Percentiles rank a stretch among this genome's conserved stretches.
These are phyloP conservation scores for Centrocercus urophasianus DNA, from an alignment of 2,113 vertebrate genomes.

Conservation along the genomic window DNA sequence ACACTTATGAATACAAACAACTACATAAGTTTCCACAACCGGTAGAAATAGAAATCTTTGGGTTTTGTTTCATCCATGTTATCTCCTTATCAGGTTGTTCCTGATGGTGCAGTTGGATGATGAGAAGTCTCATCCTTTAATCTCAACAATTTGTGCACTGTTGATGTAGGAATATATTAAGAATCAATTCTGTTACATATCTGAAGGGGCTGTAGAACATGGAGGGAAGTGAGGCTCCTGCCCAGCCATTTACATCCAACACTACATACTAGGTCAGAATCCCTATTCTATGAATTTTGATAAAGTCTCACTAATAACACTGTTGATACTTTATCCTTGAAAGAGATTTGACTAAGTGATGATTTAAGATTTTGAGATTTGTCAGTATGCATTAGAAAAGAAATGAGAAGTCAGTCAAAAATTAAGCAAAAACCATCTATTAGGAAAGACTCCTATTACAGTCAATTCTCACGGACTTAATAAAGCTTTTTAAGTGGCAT, in stretches of 20 bases:
- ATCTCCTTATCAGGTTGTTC: neutral
- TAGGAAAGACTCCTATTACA: neutral
- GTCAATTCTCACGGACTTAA: neutral
- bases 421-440: neutral
- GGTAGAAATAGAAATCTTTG: neutral
- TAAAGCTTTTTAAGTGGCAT: neutral
- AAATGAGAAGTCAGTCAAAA: neutral
- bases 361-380: neutral
- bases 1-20: neutral
- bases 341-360: neutral
- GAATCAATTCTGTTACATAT: fast-evolving
- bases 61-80: neutral
- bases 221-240: neutral
- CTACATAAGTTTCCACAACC: neutral
- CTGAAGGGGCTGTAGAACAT: neutral
- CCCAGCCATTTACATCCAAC: neutral
- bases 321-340: neutral
- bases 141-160: neutral
- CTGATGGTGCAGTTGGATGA: neutral
- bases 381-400: neutral
- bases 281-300: neutral
- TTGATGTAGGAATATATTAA: neutral
- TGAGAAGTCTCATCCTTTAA: neutral
- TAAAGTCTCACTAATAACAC: neutral
- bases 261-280: neutral